Evolutionary conservation across 2,797 vertebrate genomes (phyloP).

Genomic region (Cynopterus sphinx): DNA sequence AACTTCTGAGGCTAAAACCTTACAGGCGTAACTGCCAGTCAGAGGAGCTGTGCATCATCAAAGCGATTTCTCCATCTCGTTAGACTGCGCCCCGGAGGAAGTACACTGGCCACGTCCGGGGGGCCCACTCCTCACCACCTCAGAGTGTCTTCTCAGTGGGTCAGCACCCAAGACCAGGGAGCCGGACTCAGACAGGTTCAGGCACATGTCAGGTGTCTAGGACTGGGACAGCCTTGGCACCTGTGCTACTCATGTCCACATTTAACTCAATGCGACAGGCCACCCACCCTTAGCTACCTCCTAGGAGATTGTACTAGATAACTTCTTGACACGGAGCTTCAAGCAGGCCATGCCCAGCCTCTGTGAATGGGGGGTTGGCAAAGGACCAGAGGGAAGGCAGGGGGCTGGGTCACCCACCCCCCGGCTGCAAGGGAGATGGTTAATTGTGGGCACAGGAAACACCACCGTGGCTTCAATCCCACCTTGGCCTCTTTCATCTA

Average conservation of each 20-base stretch:
- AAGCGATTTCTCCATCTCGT: too few relatives aligned
- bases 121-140: not conserved
- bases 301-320: not conserved
- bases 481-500: not conserved
- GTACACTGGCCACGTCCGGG: not conserved
- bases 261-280: not conserved
- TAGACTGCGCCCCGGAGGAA: too few relatives aligned
- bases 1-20: not conserved
- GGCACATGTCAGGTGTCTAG: not conserved
- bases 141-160: not conserved
- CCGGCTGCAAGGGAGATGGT: not conserved
- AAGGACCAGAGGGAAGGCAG: not conserved
- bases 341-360: not conserved
- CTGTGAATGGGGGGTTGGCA: not conserved
- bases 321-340: not conserved
- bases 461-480: not conserved
- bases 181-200: not conserved
- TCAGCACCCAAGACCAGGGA: not conserved
- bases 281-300: not conserved
- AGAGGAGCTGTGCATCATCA: not conserved
- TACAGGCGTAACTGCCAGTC: not conserved
- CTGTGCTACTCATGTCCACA: not conserved
- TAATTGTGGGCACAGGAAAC: not conserved
- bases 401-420: not conserved
- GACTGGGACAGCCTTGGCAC: not conserved